Percentiles rank a stretch among this genome's conserved stretches.
phyloP scores from a whole-genome alignment of 1,140 invertebrate species.

The Oedothorax gibbosus region DNA sequence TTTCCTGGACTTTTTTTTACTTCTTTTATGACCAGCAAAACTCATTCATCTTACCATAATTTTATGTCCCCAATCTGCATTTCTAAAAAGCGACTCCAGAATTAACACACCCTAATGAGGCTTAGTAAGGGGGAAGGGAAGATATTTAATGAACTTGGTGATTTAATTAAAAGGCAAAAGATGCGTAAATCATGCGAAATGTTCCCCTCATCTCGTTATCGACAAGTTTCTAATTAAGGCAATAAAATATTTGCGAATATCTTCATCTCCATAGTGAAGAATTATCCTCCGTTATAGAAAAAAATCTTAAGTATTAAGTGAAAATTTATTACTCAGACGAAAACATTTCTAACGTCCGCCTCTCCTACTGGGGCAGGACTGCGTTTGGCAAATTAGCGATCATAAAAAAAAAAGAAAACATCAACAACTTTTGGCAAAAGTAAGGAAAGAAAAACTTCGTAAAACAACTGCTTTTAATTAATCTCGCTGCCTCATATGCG shows the following conservation, averaged over 20 bases:
- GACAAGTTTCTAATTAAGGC: constrained; percentile 60
- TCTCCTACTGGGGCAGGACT: constrained; percentile 15
- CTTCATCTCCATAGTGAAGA: constrained; percentile 54
- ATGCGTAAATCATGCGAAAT: constrained; percentile 51
- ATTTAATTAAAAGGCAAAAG: constrained; percentile 53
- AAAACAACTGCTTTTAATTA: constrained; percentile 61
- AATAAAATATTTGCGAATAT: constrained; percentile 59
- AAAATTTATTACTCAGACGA: constrained; percentile 58
- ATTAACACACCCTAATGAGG: neutral
- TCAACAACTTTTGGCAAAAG: constrained; percentile 11
- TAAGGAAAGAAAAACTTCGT: constrained; percentile 44
- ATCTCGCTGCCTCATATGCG: constrained; percentile 60
- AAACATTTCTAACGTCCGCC: constrained; percentile 50
- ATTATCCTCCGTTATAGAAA: constrained; percentile 1
- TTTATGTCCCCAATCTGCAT: neutral
- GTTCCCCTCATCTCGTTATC: constrained; percentile 23
- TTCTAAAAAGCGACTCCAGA: neutral
- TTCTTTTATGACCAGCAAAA: neutral
- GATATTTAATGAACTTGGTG: constrained; percentile 39
- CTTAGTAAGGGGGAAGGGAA: constrained; percentile 16
- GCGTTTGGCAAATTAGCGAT: constrained; percentile 59
- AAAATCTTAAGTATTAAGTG: constrained; percentile 50
- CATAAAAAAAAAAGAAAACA: constrained; percentile 22
- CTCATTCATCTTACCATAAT: neutral
- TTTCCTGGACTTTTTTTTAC: neutral